Base-by-base conservation (phyloP, 2,113 vertebrate genomes). In the Hirundichthys speculiger region DNA sequence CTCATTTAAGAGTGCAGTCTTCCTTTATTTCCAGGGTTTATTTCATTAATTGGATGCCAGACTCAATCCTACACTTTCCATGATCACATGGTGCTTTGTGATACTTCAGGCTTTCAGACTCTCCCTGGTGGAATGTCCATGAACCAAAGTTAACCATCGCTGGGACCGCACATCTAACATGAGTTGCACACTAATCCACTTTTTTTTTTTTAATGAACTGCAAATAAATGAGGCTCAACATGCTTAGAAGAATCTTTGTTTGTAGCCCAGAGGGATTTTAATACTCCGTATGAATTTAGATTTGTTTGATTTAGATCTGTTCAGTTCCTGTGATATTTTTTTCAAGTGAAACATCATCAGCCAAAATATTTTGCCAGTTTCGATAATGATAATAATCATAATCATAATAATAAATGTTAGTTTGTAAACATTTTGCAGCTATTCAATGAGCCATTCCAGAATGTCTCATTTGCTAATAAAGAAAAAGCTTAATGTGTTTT, bases 121-220 rank as follows among this genome's bases (percentile, higher is more conserved):
- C 45, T 88, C 85, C 81, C 89, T 87, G 76, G 80, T 76, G 89
- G 85, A 90, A 89, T 85, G 72, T 85, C 69, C 57, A 57, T 70
- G 75, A 84, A 82, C 75, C 73, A 88, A 87, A 82, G 40, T 72
- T 75, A 79, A 86, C 82, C 80, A 70, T 49, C 49, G 64, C 38
- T 86, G 85, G 75, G 80, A 83, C 74, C 50, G 43, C 34, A 46
- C 51, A 58, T 48, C 45, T 46, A 67, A 72, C 68, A 76, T 61
- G 15, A 83, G 69, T 46, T 51, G 27, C 45, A 58, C 51, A 62
- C 54, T 76, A 79, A 83, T 85, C 71, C 69, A 73, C 16, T 34
- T 34, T 34, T 6, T 34, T 34, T 6, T 34, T 34, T 34, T 34
- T 10, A 34, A 52, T 22, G 63, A 74, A n/a, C n/a, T n/a, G n/a